phyloP scores from a whole-genome alignment of 2,888 invertebrate species.

The Ophion obscuratus region DNA sequence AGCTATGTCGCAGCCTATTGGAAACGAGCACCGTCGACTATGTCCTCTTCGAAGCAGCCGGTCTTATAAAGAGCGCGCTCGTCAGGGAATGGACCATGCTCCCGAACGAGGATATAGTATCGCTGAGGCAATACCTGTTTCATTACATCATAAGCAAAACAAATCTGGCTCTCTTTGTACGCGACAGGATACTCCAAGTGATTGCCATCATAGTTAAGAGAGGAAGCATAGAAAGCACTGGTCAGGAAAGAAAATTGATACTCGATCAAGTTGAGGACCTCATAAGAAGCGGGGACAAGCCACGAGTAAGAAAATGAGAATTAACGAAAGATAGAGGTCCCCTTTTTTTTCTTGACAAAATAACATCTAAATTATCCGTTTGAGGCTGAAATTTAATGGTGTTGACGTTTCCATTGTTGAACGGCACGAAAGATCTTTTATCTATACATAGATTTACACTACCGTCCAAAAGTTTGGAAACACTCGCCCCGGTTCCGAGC shows the following conservation, averaged over 20 bases:
- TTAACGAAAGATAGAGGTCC: neutral
- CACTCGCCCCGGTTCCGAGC: no score
- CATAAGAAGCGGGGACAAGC: conserved; percentile 88
- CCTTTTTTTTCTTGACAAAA: neutral
- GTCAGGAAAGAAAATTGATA: conserved; percentile 88
- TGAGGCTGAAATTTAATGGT: no score
- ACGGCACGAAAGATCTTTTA: no score
- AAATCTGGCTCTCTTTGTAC: conserved; percentile 90
- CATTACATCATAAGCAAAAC: conserved; percentile 90
- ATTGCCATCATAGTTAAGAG: conserved; percentile 95
- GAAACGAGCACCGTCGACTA: conserved; percentile 90
- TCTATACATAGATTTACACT: no score
- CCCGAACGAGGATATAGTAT: conserved; percentile 88
- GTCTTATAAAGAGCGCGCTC: conserved; percentile 91
- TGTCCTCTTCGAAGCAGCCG: conserved; percentile 94
- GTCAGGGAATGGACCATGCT: conserved; percentile 93
- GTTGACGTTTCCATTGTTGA: no score
- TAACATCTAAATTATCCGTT: no score
- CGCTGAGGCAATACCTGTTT: conserved; percentile 91
- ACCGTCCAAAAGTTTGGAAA: no score
- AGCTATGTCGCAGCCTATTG: conserved; percentile 91
- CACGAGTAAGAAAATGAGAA: conserved; percentile 85
- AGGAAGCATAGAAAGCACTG: conserved; percentile 90
- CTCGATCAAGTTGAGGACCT: conserved; percentile 91
- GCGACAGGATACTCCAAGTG: conserved; percentile 90